Conservation (phyloP, 2,797 vertebrate genomes). For the Oreonectes daqikongensis region DNA sequence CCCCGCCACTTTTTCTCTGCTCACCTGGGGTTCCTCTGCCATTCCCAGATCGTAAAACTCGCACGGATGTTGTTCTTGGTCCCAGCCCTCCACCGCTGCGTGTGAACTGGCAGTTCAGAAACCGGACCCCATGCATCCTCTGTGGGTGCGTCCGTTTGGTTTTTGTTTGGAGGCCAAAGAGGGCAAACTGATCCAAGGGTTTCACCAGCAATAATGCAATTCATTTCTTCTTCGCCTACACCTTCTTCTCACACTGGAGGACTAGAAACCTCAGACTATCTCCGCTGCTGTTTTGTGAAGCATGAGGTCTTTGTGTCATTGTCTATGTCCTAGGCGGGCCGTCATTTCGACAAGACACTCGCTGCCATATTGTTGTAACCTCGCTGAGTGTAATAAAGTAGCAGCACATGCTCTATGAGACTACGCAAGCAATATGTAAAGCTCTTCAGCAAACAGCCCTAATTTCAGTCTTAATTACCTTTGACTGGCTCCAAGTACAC, state of each 20-base stretch:
- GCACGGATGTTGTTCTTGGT: slow-evolving; percentile 60
- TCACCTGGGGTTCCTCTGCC: slow-evolving; percentile 57
- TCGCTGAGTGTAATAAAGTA: slow-evolving; percentile 9
- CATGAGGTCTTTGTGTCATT: not conserved
- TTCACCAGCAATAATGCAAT: not conserved
- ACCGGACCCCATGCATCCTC: slow-evolving; percentile 52
- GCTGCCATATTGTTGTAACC: slow-evolving; percentile 25
- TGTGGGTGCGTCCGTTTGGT: slow-evolving; percentile 44
- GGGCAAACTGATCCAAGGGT: slow-evolving; percentile 34
- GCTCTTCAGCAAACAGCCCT: slow-evolving; percentile 52
- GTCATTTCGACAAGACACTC: not conserved
- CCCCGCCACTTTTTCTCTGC: slow-evolving; percentile 52
- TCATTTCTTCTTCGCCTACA: not conserved
- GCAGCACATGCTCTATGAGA: slow-evolving; percentile 18
- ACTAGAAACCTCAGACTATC: not conserved
- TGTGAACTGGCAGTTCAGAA: slow-evolving; percentile 57
- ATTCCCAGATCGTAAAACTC: slow-evolving; percentile 62
- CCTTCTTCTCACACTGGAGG: not conserved
- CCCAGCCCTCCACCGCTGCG: slow-evolving; percentile 38
- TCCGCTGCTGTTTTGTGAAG: not conserved
- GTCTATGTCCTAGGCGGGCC: not conserved
- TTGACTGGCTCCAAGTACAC: slow-evolving; percentile 61
- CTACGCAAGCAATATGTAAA: slow-evolving; percentile 46
- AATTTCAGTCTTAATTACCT: slow-evolving; percentile 58
- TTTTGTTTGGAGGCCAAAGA: slow-evolving; percentile 52